Evolutionary conservation across 2,888 invertebrate species (phyloP), one percentile per base, ranked within the genome.

Genomic region (Hirtodrosophila histrioides): DNA sequence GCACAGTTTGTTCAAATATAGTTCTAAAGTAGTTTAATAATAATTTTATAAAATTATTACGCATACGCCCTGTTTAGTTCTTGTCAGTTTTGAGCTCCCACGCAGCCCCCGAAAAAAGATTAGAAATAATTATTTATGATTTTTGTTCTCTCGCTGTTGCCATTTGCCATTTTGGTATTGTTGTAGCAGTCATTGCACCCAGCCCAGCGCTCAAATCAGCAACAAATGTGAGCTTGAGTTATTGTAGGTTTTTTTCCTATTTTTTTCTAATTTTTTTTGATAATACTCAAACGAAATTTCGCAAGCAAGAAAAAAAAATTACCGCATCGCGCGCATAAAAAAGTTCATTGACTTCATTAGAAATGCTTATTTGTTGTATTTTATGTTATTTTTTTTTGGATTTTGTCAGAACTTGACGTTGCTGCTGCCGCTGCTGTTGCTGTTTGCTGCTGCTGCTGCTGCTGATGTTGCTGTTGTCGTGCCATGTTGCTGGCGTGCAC

Each of bases 301-400:
- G 78, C 72, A 51, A 65, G 67, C 60, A 40, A 58, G 60, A 79
- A 66, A 27, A 65, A 63, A 69, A 84, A 87, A 88, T 86, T 88
- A 87, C 83, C 86, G 88, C 85, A 88, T 84, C 87, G 88, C 72
- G 85, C 69, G 83, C 89, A 88, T 89, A 78, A 69, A 73, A 80
- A 76, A 88, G 87, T 86, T 88, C 87, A 84, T 82, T 88, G 87
- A 88, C 85, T 78, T 78, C 60, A 69, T 81, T 76, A 87, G 86
- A 87, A 81, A 53, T 68, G 66, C 67, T 45, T 65, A 46, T 70
- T 64, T 62, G 68, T 61, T 50, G 29, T 39, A 33, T 17, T 27
- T 29, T 23, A 17, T 29, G n/a, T 36, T 35, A 31, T 8, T 27
- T 9, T 35, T 57, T 35, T 31, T 27, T 40, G 37, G 53, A 8